These are phyloP conservation scores for Torymus tubicola DNA, from an alignment of 2,888 invertebrate genomes.

Conservation along the genomic window DNA sequence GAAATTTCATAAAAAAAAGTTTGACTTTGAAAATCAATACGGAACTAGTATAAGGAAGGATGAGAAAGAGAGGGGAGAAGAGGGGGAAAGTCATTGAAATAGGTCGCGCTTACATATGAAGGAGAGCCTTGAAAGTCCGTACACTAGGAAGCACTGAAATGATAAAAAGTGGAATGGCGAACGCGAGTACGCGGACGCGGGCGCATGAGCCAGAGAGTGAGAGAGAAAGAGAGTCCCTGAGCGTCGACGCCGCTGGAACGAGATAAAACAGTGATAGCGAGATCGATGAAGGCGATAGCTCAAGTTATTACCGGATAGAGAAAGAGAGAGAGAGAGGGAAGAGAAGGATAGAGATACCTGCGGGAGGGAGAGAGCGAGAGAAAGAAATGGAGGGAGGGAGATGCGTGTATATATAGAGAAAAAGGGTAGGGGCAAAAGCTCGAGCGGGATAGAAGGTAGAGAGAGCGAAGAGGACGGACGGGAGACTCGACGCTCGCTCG, in stretches of 20 bases:
- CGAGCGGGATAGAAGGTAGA: conserved; percentile 41
- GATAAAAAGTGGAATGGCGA: conserved; percentile 55
- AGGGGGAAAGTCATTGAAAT: conserved; percentile 43
- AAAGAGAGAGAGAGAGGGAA: conserved; percentile 65
- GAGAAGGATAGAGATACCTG: conserved; percentile 57
- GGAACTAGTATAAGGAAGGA: not conserved
- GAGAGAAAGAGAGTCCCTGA: conserved; percentile 64
- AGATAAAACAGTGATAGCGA: conserved; percentile 76
- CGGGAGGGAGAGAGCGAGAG: conserved; percentile 59
- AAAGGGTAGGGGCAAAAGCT: conserved; percentile 8
- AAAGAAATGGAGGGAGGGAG: too few relatives aligned
- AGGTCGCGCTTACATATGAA: conserved; percentile 36
- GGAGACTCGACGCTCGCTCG: conserved; percentile 54
- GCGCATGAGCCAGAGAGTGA: not conserved
- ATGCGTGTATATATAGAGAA: conserved; percentile 17
- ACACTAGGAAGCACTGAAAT: conserved; percentile 38
- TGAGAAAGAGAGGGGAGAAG: not conserved
- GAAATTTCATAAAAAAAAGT: conserved; percentile 34
- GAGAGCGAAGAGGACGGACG: conserved; percentile 55
- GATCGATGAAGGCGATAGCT: conserved; percentile 76
- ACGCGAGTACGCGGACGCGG: not conserved
- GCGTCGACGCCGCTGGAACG: conserved; percentile 73
- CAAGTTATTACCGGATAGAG: conserved; percentile 77
- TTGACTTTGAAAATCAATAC: conserved; percentile 28
- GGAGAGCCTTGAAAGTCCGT: conserved; percentile 32